Base-by-base conservation (phyloP, 2,888 invertebrate species). In the Thelaira solivaga region DNA sequence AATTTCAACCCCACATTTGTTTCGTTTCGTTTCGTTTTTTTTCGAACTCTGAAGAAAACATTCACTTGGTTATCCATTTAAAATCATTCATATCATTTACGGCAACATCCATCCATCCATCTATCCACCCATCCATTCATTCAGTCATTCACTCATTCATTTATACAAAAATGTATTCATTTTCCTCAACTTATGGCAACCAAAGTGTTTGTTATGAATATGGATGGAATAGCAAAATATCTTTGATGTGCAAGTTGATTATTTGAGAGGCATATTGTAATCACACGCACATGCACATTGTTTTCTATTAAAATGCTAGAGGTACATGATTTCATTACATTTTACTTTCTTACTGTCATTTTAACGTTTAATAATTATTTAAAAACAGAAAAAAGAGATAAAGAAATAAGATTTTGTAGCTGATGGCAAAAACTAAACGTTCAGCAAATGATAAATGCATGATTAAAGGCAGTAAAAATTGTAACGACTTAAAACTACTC, bases 201-300 rank as follows among this genome's bases (percentile, higher is more conserved):
- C n/a, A n/a, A 20, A 39, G 22, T 31, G 10, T 11, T 31, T 49
- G 59, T 43, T 39, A 61, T 53, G 43, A 71, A 34, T 43, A 71
- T 61, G 43, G 10, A 53, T 51, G 61, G 16, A 69, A 61, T 61
- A 34, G 51, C n/a, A 29, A 59, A 43, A 24, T 49, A 39, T 51
- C 51, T 69, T 69, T 69, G 69, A 61, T 61, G 61, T 53, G 16
- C 6, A n/a, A 4, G 16, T 61, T 16, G 39, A 57, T 41, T 39
- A 43, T 47, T 26, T 43, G n/a, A 26, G 10, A 39, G 2, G n/a
- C 16, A 41, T n/a, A n/a, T n/a, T 62, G 6, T 39, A n/a, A 11
- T 6, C 8, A 24, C 20, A 13, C 5, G 4, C 5, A 16, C 8
- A n/a, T 13, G 31, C n/a, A n/a, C n/a, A n/a, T n/a, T n/a, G n/a